Conservation (phyloP, 2,797 vertebrate species). For the Trematomus bernacchii region DNA sequence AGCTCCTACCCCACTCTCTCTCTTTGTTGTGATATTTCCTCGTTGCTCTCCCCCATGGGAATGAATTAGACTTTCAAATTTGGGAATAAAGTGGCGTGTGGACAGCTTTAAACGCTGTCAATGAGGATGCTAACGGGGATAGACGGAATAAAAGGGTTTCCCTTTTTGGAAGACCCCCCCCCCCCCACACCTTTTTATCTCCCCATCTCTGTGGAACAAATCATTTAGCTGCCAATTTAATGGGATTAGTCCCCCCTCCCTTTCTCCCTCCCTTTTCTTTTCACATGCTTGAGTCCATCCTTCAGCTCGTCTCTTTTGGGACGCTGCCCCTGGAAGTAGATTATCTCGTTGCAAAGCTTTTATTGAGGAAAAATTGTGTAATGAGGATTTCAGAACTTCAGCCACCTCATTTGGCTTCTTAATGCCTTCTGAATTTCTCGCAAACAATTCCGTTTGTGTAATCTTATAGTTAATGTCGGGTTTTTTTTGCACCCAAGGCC, state of each 20-base stretch:
- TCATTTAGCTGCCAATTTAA: conserved; percentile 73
- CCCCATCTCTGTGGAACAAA: conserved; percentile 72
- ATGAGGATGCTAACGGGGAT: conserved; percentile 14
- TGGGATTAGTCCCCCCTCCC: conserved; percentile 68
- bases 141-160: conserved; percentile 9
- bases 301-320: conserved; percentile 42
- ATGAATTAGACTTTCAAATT: conserved; percentile 73
- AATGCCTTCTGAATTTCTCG: background rate
- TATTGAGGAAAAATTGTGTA: conserved; percentile 21
- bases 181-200: conserved; percentile 35
- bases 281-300: conserved; percentile 48
- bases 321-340: conserved; percentile 24
- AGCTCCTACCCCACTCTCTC: background rate
- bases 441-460: background rate
- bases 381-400: conserved; percentile 31
- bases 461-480: background rate
- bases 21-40: conserved; percentile 37
- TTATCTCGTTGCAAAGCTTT: conserved; percentile 39
- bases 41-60: conserved; percentile 38
- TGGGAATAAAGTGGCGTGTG: conserved; percentile 39
- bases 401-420: conserved; percentile 6
- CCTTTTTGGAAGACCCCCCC: conserved; percentile 14
- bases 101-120: conserved; percentile 12
- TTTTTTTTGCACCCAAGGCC: conserved; percentile 1
- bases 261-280: conserved; percentile 36